These are phyloP conservation scores for Diplodus sargus DNA, from an alignment of 2,797 vertebrate genomes.

Conservation along the genomic window DNA sequence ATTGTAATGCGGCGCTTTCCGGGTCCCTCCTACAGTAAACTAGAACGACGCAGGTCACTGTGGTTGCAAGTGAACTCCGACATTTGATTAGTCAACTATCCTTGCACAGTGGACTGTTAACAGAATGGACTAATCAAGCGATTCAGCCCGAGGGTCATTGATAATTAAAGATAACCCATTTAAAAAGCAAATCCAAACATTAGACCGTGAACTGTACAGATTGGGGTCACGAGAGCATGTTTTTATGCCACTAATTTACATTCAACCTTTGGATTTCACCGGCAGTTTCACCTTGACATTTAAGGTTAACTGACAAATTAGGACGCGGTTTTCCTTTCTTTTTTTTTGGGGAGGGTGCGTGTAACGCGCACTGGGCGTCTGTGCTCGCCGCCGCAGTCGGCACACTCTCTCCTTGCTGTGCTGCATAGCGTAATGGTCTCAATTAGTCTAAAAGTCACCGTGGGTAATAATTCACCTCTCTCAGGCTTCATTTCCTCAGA, in stretches of 20 bases:
- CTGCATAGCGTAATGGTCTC: conserved; percentile 74
- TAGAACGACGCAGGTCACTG: conserved; percentile 59
- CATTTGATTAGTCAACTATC: conserved; percentile 76
- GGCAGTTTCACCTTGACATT: conserved; percentile 79
- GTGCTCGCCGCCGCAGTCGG: conserved; percentile 45
- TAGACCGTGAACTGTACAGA: conserved; percentile 73
- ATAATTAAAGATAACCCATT: conserved; percentile 79
- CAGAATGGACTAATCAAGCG: conserved; percentile 68
- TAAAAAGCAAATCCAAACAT: conserved; percentile 77
- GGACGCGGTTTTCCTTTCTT: conserved; percentile 27
- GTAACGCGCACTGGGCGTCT: conserved; percentile 1
- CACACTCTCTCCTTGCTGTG: conserved; percentile 43
- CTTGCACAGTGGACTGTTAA: conserved; percentile 64
- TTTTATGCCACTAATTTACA: conserved; percentile 74
- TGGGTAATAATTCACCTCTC: conserved; percentile 82
- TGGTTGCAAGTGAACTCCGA: conserved; percentile 56
- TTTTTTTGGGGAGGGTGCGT: neutral
- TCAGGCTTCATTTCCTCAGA: conserved; percentile 81
- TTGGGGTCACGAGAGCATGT: conserved; percentile 73
- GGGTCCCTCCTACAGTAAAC: conserved; percentile 34
- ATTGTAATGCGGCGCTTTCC: conserved; percentile 1
- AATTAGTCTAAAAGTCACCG: conserved; percentile 82
- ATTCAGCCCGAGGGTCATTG: conserved; percentile 66
- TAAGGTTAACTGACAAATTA: conserved; percentile 82
- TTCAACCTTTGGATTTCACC: conserved; percentile 75